Evolutionary conservation across 1,140 invertebrate species (phyloP).

Genomic region (Drosophila pandora): DNA sequence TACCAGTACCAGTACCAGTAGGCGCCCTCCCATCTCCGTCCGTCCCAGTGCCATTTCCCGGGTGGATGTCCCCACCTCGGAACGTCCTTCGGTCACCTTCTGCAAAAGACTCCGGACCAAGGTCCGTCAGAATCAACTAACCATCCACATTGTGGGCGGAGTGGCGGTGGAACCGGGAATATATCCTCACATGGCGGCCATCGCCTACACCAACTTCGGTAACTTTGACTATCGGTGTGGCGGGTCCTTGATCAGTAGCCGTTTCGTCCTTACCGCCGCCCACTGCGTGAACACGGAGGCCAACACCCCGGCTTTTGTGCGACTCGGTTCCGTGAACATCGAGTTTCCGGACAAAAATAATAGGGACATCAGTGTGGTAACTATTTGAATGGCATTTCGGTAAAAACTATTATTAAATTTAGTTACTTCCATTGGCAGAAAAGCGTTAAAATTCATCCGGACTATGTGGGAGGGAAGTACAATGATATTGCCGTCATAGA

Average conservation of each 20-base stretch:
- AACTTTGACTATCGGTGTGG: constrained; percentile 83
- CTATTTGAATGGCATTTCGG: not conserved
- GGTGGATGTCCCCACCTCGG: constrained; percentile 12
- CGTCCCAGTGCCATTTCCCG: not conserved
- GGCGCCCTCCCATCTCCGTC: not conserved
- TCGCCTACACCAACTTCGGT: constrained; percentile 50
- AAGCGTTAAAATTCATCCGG: constrained; percentile 54
- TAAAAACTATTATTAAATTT: not conserved
- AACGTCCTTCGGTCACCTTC: constrained; percentile 15
- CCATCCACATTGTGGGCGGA: constrained; percentile 67
- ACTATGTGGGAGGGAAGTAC: constrained; percentile 65
- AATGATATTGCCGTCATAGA: constrained; percentile 75
- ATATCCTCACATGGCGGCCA: constrained; percentile 80
- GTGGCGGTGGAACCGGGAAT: constrained; percentile 53
- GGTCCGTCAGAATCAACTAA: constrained; percentile 11
- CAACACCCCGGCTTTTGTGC: constrained; percentile 48
- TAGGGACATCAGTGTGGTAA: constrained; percentile 57
- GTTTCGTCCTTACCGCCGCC: constrained; percentile 88
- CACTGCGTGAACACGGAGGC: constrained; percentile 87
- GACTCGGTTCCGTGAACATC: constrained; percentile 68
- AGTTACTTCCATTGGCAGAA: constrained; percentile 3
- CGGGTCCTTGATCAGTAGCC: constrained; percentile 83
- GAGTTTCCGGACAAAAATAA: constrained; percentile 6
- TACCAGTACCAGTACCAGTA: not conserved
- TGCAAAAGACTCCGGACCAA: constrained; percentile 38